Evolutionary conservation across 1,140 invertebrate species (phyloP), one percentile per base, ranked within the genome.

Genomic region (Anastrepha ludens): DNA sequence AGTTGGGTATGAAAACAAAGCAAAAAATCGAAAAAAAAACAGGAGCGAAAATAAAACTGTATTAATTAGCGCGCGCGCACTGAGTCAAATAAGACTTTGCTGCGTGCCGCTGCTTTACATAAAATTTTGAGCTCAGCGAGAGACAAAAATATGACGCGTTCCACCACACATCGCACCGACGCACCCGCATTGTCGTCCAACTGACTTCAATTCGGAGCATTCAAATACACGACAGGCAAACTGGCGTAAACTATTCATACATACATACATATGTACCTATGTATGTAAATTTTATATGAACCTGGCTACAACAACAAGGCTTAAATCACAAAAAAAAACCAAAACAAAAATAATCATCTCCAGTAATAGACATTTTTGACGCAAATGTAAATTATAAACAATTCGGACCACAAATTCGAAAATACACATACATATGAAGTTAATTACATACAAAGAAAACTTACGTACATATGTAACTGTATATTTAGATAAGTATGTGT

Each of bases 71-170:
- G 44, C 2, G 70, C 70, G 70, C 70, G 44, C 44, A 41, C 41
- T 9, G 44, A 50, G 17, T 20, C 17, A 15, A 64, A 64, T 17
- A 64, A 17, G 60, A n/a, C 17, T 70, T 29, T 29, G 70, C 70
- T 74, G 70, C 70, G 70, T 74, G 70, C 17, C 70, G 29, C 17
- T 44, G 41, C 13, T 74, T 47, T 74, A 44, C 70, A 74, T 13
- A 74, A 74, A 74, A 74, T 74, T 74, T 47, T 74, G 70, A 74
- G 70, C 70, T 74, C 70, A 74, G 70, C 70, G 47, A 50, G 47
- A 47, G 70, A 74, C 70, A 74, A 74, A 74, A 74, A 74, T 74
- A 50, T 74, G 70, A 74, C 70, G 70, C 70, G 44, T 74, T 74
- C 44, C 44, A 74, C 70, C 8, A 29, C 17, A 47, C 15, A 15